Conservation (phyloP, 2,113 vertebrate species). For the Mirza zaza region DNA sequence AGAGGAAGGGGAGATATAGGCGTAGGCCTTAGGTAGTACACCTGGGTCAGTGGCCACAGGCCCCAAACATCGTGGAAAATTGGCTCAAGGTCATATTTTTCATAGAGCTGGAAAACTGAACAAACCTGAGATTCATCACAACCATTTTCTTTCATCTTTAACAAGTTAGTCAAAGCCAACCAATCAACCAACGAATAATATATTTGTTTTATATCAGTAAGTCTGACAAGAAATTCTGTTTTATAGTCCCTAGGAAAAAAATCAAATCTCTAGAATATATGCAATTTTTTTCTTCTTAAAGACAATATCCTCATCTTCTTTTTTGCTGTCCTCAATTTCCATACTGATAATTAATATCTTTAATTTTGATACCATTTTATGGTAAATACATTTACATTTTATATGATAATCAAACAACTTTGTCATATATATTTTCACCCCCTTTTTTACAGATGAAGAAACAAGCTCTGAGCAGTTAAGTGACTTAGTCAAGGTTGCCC, state of each 20-base stretch:
- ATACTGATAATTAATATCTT: not conserved
- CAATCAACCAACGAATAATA: not conserved
- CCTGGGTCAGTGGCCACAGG: not conserved
- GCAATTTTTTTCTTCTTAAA: not conserved
- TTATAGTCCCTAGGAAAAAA: not conserved
- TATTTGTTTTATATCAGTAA: not conserved
- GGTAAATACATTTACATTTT: not conserved
- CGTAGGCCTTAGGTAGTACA: not conserved
- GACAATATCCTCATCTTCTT: not conserved
- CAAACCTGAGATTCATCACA: not conserved
- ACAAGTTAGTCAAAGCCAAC: constrained; percentile 34
- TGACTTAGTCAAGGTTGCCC: not conserved
- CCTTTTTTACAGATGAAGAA: not conserved
- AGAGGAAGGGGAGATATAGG: not conserved
- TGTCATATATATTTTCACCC: not conserved
- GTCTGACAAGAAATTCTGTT: not conserved
- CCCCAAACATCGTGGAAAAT: not conserved
- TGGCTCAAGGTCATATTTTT: not conserved
- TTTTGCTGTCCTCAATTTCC: not conserved
- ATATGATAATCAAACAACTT: not conserved
- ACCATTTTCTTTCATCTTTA: not conserved
- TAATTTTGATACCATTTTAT: not conserved
- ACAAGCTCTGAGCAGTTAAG: not conserved
- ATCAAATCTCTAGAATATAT: not conserved
- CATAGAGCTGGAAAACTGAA: not conserved